Evolutionary conservation across 2,113 vertebrate genomes (phyloP), one percentile per base, ranked within the genome.

Genomic region (Aphyosemion australe): DNA sequence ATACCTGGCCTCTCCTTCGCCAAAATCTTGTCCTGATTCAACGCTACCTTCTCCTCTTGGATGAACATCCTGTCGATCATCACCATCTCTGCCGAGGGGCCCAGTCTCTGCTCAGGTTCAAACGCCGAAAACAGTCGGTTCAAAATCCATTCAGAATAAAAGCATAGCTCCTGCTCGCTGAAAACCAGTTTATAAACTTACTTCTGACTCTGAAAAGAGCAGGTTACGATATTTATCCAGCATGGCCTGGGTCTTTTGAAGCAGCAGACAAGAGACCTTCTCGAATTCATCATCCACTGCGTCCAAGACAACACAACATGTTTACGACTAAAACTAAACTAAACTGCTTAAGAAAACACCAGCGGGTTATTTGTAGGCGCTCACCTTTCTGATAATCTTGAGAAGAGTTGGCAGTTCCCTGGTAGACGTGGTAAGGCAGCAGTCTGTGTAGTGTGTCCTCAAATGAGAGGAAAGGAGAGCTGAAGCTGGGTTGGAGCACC

Each of bases 21-120:
- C 55, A 98, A 75, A 69, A 96, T 88, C 48, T 92, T 92, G 87
- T 98, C 95, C 21, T 95, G 92, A 59, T 89, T 93, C 43, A 98
- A 65, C 0, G 93, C 94, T 7, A 95, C 87, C 79, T 98, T 98
- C 69, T 98, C 96, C 69, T 98, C 96, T 85, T 98, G 96, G 56
- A 97, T 98, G 77, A 98, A 98, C 95, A 98, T 98, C 21, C 95
- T 87, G 86, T 98, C 95, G 7, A 98, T 98, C 96, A 98, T 98
- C 58, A 98, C 96, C 96, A 98, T 98, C 90, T 98, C 96, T 0
- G 96, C 96, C 0, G 95, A 98, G 14, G 96, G 96, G 41, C 96
- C 97, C 59, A 95, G 91, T 78, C 96, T 92, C 95, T 98, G 92
- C 58, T 88, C 79, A 65, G 56, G 26, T 70, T 72, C 31, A 45